Conservation (phyloP, 2,888 invertebrate species). For the Cerastis leucographa region DNA sequence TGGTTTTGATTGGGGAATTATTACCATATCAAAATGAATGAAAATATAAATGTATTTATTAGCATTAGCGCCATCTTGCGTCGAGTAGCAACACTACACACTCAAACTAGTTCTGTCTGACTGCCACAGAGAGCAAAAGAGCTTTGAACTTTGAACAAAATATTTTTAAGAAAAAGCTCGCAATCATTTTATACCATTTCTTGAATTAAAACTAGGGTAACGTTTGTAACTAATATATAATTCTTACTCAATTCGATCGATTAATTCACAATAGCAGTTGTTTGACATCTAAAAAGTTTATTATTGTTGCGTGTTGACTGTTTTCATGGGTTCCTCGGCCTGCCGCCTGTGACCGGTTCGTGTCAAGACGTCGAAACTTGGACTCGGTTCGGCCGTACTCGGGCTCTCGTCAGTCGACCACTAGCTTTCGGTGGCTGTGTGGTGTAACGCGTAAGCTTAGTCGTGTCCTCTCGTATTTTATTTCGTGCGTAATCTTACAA, state of each 20-base stretch:
- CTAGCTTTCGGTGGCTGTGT: slow-evolving; percentile 61
- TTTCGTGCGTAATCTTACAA: slow-evolving; percentile 62
- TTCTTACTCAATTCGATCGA: background rate
- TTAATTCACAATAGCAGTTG: slow-evolving; percentile 10
- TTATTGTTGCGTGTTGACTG: slow-evolving; percentile 46
- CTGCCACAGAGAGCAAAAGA: slow-evolving; percentile 17
- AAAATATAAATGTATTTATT: background rate
- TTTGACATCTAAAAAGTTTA: slow-evolving; percentile 14
- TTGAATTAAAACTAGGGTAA: slow-evolving; percentile 53
- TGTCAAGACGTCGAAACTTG: slow-evolving; percentile 43
- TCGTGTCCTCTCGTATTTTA: slow-evolving; percentile 58
- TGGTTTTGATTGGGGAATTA: no score
- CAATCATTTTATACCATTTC: slow-evolving; percentile 4
- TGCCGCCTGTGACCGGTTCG: slow-evolving; percentile 68
- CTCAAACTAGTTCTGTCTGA: slow-evolving; percentile 28
- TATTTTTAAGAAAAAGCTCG: slow-evolving; percentile 55
- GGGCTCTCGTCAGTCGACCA: slow-evolving; percentile 64
- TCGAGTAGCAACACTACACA: slow-evolving; percentile 68
- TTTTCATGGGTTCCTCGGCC: slow-evolving; percentile 60
- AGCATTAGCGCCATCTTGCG: slow-evolving; percentile 70
- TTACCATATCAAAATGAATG: background rate
- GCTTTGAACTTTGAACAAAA: slow-evolving; percentile 53
- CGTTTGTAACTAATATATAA: background rate
- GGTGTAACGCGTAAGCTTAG: slow-evolving; percentile 38
- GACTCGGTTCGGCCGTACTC: slow-evolving; percentile 19